Evolutionary conservation across 37 sponge, comb jelly and placozoan genomes (phyloP), one percentile per base, ranked within the genome.

Genomic region (Halichondria panicea): DNA sequence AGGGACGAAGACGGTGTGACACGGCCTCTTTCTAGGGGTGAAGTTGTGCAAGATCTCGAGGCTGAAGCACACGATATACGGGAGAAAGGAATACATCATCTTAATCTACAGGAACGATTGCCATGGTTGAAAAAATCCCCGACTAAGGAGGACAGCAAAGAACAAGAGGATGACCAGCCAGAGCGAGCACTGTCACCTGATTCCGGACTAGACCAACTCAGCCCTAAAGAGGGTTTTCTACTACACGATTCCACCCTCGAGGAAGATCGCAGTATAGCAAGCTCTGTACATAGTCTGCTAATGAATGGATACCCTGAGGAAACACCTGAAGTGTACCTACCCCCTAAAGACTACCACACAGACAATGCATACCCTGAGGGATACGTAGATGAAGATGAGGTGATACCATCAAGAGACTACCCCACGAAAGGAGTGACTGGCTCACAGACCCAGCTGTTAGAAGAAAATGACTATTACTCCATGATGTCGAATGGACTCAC

Each of bases 321-420:
- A 41, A 19, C 22, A 40, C 54, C 19, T 46, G 73, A 55, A n/a
- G n/a, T n/a, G n/a, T n/a, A n/a, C 21, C 57, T 72, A 24, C 73
- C 73, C 1, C 73, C 59, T 15, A 50, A 42, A 34, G 73, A 72
- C 59, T 72, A 72, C 28, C 73, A 57, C 35, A 56, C 21, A 9
- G 24, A 22, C n/a, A n/a, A n/a, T n/a, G n/a, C n/a, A n/a, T n/a
- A n/a, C n/a, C n/a, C n/a, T n/a, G n/a, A n/a, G n/a, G n/a, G n/a
- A n/a, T n/a, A n/a, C n/a, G n/a, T n/a, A n/a, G n/a, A n/a, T n/a
- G n/a, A n/a, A n/a, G n/a, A n/a, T n/a, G n/a, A n/a, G n/a, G n/a
- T n/a, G 18, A 39, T 3, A 1, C 59, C 56, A 4, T 35, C 71
- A 12, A 40, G 28, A 48, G 73, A 72, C 41, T 53, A 72, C 24